Conservation (phyloP, 1,140 invertebrate species). For the Stegodyphus dumicola region DNA sequence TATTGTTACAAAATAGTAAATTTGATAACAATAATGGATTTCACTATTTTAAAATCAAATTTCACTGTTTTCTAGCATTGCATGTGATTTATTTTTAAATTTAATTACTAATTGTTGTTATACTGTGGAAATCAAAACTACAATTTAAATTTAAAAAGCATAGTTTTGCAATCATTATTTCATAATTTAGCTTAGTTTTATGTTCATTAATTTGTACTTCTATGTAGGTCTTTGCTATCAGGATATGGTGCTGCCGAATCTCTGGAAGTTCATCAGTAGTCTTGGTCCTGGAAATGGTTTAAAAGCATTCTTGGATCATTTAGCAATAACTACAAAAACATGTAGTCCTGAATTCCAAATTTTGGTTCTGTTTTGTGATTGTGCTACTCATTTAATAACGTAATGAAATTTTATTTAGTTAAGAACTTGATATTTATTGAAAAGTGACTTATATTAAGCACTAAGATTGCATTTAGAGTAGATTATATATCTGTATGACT, state of each 20-base stretch:
- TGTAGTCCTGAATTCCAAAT: constrained; percentile 88
- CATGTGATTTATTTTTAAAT: too few species aligned
- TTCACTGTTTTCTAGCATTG: too few species aligned
- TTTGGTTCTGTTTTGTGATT: constrained; percentile 93
- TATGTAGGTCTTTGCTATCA: constrained; percentile 89
- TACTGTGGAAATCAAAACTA: neutral
- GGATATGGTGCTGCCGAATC: constrained; percentile 86
- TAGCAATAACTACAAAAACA: constrained; percentile 81
- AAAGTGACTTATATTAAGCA: too few species aligned
- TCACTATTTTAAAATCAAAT: too few species aligned
- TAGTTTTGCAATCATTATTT: neutral
- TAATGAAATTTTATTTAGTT: constrained; percentile 72
- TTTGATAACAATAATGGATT: too few species aligned
- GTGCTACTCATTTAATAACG: constrained; percentile 98
- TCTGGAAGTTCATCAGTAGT: constrained; percentile 92
- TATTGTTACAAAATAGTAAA: too few species aligned
- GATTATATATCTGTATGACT: too few species aligned
- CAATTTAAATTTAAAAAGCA: neutral
- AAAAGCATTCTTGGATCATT: constrained; percentile 88
- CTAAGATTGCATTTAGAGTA: too few species aligned
- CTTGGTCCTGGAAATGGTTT: constrained; percentile 89
- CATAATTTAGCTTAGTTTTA: neutral
- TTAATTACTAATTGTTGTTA: too few species aligned
- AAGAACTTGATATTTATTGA: neutral
- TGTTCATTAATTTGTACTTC: constrained; percentile 14